A percentile compares a stretch with the other conserved stretches of the same genome.
phyloP scores from a whole-genome alignment of 64 coral and sea anemone genomes.

The Pocillopora verrucosa region DNA sequence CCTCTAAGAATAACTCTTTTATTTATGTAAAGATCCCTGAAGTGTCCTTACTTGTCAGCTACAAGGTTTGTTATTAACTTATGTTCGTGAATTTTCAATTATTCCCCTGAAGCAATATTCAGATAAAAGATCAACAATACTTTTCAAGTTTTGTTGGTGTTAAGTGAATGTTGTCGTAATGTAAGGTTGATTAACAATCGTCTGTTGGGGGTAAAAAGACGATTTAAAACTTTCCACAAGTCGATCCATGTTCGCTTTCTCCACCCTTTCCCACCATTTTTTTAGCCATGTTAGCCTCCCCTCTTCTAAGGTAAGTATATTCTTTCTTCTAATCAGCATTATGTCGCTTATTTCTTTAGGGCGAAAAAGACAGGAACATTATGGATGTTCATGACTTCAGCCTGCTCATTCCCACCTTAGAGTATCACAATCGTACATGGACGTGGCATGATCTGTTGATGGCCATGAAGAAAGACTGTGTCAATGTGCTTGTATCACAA shows the following conservation, averaged over 20 bases:
- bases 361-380: constrained; percentile 97
- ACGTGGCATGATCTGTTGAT: constrained; percentile 96
- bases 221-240: too few relatives aligned
- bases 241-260: too few relatives aligned
- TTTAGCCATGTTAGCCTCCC: too few relatives aligned
- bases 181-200: neutral
- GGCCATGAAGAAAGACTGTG: constrained; percentile 96
- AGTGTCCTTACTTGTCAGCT: constrained; percentile 86
- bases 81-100: neutral
- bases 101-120: neutral
- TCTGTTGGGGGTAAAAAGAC: too few relatives aligned
- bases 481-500: constrained; percentile 87
- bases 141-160: neutral
- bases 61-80: constrained; percentile 66
- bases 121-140: neutral
- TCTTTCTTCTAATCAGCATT: neutral
- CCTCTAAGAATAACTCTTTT: constrained; percentile 94
- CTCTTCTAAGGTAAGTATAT: too few relatives aligned
- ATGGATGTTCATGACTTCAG: constrained; percentile 90
- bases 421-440: constrained; percentile 99
- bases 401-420: constrained; percentile 82
- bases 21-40: constrained; percentile 97
- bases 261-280: too few relatives aligned
- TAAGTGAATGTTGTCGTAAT: neutral
- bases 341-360: constrained; percentile 29